Evolutionary conservation across 2,797 vertebrate genomes (phyloP).

Genomic region (Propithecus deckenii): DNA sequence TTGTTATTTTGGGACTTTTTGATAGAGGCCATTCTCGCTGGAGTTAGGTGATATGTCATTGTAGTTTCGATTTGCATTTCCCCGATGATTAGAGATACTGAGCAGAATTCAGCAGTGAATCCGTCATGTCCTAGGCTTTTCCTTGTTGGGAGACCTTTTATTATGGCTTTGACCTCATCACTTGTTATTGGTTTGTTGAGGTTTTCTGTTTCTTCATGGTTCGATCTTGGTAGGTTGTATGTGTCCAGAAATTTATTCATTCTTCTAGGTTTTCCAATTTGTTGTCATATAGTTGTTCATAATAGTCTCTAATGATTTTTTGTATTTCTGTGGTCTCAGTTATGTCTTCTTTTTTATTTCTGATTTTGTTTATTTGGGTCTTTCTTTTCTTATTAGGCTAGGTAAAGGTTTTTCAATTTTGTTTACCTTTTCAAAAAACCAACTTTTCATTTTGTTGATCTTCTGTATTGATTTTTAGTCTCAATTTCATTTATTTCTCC

Average conservation of each 20-base stretch:
- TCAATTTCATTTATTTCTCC: not conserved
- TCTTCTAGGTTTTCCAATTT: not conserved
- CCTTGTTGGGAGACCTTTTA: not conserved
- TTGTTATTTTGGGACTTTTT: no score
- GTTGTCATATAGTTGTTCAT: not conserved
- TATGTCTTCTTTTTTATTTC: not conserved
- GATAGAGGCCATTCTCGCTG: no score
- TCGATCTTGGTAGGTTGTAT: not conserved
- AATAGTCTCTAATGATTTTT: not conserved
- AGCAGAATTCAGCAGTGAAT: not conserved
- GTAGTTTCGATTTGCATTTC: no score
- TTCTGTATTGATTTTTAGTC: not conserved
- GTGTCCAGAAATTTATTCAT: not conserved
- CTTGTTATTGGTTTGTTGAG: not conserved
- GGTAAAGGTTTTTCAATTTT: not conserved
- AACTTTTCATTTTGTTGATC: not conserved
- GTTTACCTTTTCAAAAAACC: not conserved
- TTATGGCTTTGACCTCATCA: not conserved
- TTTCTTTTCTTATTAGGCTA: not conserved
- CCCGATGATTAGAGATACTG: no score
- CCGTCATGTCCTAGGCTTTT: not conserved
- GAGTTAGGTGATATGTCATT: no score
- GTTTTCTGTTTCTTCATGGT: not conserved
- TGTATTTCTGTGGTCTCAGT: not conserved
- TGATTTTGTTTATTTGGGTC: not conserved